phyloP scores from a whole-genome alignment of 2,797 vertebrate genomes.

The Cetoscarus ocellatus region DNA sequence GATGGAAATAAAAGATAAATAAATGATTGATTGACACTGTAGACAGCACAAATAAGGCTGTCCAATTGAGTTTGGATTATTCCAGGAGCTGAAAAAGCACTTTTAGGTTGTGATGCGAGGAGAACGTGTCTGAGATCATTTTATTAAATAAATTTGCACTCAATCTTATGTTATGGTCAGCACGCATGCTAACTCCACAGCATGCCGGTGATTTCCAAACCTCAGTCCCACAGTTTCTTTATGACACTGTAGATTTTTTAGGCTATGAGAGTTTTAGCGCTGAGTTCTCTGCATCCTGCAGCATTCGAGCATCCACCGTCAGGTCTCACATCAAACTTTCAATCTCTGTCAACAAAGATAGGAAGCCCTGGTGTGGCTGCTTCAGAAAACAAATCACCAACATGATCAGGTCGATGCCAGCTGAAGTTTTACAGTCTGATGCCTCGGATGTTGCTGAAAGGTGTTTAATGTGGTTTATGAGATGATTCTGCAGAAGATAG shows the following conservation, averaged over 20 bases:
- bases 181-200: too few species aligned
- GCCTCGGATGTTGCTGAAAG: not conserved
- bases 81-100: too few species aligned
- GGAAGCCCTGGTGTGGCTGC: not conserved
- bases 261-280: slow-evolving; percentile 28
- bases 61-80: too few species aligned
- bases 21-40: too few species aligned
- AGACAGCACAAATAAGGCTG: too few species aligned
- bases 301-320: slow-evolving; percentile 1
- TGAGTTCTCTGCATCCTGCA: slow-evolving; percentile 25
- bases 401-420: too few species aligned
- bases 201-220: not conserved
- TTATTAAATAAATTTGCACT: too few species aligned
- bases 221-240: slow-evolving; percentile 14
- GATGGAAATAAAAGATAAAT: too few species aligned
- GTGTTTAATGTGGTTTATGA: slow-evolving; percentile 15
- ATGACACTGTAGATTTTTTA: slow-evolving; percentile 4
- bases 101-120: too few species aligned
- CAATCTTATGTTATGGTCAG: too few species aligned
- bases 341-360: slow-evolving; percentile 17
- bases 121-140: too few species aligned
- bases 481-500: not conserved
- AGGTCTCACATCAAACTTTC: slow-evolving; percentile 34
- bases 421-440: not conserved
- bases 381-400: not conserved